Conservation (phyloP, 23 tunicate genomes). For the Diplosoma virens region DNA sequence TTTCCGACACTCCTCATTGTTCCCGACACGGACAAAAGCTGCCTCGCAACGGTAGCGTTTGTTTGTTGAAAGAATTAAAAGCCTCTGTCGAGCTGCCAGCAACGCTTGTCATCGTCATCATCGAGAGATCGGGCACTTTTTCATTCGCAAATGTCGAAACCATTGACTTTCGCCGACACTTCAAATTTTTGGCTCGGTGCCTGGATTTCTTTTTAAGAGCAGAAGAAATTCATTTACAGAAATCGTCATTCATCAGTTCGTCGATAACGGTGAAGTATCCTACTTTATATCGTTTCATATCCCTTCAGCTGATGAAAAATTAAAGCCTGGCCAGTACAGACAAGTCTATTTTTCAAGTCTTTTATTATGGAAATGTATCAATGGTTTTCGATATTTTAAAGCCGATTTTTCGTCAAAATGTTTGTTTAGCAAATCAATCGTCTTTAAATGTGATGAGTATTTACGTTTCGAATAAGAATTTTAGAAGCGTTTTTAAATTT, state of each 20-base stretch:
- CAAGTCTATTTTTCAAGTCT: not conserved
- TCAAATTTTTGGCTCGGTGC: too few species aligned
- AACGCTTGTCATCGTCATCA: not conserved
- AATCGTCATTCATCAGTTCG: too few species aligned
- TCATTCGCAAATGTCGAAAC: not conserved
- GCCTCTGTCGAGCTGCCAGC: not conserved
- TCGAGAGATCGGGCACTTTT: not conserved
- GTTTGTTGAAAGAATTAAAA: conserved; percentile 39
- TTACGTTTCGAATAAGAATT: too few species aligned
- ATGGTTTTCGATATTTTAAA: not conserved
- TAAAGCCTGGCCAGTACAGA: not conserved
- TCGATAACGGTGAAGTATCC: too few species aligned
- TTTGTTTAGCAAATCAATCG: conserved; percentile 14
- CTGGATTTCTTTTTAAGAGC: too few species aligned
- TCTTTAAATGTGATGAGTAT: too few species aligned
- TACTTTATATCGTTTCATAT: too few species aligned
- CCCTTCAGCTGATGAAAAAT: too few species aligned
- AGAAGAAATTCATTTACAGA: too few species aligned
- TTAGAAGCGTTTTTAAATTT: too few species aligned
- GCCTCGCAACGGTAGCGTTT: conserved; percentile 20
- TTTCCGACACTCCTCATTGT: conserved; percentile 31
- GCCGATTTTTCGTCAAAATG: not conserved
- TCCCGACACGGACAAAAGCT: conserved; percentile 32
- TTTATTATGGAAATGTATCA: too few species aligned
- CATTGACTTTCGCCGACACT: too few species aligned